A percentile compares a stretch with the other conserved stretches of the same genome.
These are phyloP conservation scores for Delia radicum DNA, from an alignment of 1,140 invertebrate genomes.

Conservation along the genomic window DNA sequence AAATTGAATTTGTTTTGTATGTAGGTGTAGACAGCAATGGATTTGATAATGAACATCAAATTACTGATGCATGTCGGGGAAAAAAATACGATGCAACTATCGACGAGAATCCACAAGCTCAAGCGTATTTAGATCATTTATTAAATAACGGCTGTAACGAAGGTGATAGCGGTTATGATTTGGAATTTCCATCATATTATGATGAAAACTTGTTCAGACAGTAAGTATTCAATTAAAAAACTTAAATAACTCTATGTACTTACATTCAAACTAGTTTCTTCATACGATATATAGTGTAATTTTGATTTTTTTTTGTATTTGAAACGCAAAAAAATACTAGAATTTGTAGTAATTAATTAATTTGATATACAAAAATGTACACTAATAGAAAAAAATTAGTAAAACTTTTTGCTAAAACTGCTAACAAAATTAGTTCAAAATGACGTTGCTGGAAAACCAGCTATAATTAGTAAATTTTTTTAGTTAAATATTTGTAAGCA, in stretches of 20 bases:
- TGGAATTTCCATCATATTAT: slow-evolving; percentile 60
- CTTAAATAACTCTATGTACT: not conserved
- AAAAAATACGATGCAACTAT: too few relatives aligned
- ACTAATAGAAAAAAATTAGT: too few relatives aligned
- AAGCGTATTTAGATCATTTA: slow-evolving; percentile 43
- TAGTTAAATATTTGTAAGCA: too few relatives aligned
- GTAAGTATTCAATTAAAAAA: slow-evolving; percentile 44
- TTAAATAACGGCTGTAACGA: slow-evolving; percentile 41
- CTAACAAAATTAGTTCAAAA: too few relatives aligned
- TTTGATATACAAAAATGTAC: too few relatives aligned
- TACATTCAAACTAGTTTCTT: not conserved
- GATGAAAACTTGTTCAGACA: slow-evolving; percentile 61
- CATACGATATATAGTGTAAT: too few relatives aligned
- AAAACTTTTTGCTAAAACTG: too few relatives aligned
- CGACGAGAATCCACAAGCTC: slow-evolving; percentile 14
- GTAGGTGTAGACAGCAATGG: not conserved
- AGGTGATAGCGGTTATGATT: slow-evolving; percentile 42
- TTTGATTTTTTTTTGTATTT: too few relatives aligned
- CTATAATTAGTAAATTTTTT: too few relatives aligned
- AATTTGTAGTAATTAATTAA: too few relatives aligned
- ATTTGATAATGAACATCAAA: not conserved
- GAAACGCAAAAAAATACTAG: too few relatives aligned
- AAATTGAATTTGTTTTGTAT: not conserved
- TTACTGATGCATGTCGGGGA: not conserved
- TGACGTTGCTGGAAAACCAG: too few relatives aligned